phyloP scores from a whole-genome alignment of 2,797 vertebrate species.

The Austrolebias charrua region DNA sequence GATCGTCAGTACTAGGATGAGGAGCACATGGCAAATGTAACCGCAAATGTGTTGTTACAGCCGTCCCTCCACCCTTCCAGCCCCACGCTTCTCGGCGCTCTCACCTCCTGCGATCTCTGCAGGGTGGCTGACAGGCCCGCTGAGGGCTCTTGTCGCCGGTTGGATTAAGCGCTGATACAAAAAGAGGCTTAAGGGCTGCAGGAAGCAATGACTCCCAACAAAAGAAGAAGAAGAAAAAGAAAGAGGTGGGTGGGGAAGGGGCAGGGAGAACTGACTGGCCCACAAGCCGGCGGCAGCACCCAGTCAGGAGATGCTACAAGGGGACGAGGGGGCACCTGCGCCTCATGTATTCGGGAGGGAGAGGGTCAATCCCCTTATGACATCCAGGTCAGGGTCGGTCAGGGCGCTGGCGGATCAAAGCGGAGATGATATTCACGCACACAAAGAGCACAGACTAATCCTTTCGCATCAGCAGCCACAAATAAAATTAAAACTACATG shows the following conservation, averaged over 20 bases:
- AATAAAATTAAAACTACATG: conserved; percentile 33
- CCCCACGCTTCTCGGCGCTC: conserved; percentile 22
- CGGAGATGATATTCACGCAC: conserved; percentile 39
- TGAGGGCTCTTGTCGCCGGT: conserved; percentile 72
- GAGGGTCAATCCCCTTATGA: conserved; percentile 61
- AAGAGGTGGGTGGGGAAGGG: background rate
- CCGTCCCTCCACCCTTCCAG: conserved; percentile 8
- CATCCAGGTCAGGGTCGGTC: conserved; percentile 65
- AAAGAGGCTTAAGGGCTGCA: conserved; percentile 76
- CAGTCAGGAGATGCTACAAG: conserved; percentile 54
- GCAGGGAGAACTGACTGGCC: conserved; percentile 36
- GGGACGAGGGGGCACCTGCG: conserved; percentile 63
- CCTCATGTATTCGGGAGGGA: conserved; percentile 39
- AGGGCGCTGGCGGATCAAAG: conserved; percentile 61
- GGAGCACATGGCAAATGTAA: conserved; percentile 30
- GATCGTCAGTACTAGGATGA: conserved; percentile 24
- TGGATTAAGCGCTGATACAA: conserved; percentile 78
- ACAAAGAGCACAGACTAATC: conserved; percentile 47
- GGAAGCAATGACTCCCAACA: conserved; percentile 67
- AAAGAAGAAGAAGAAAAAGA: conserved; percentile 39
- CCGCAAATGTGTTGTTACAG: conserved; percentile 18
- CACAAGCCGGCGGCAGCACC: conserved; percentile 33
- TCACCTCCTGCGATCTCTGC: conserved; percentile 61
- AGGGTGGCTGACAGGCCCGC: conserved; percentile 72
- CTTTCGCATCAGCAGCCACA: conserved; percentile 24